Evolutionary conservation across 92 coral and sea anemone genomes (phyloP), one percentile per base, ranked within the genome.

Genomic region (Palythoa grandiflora): DNA sequence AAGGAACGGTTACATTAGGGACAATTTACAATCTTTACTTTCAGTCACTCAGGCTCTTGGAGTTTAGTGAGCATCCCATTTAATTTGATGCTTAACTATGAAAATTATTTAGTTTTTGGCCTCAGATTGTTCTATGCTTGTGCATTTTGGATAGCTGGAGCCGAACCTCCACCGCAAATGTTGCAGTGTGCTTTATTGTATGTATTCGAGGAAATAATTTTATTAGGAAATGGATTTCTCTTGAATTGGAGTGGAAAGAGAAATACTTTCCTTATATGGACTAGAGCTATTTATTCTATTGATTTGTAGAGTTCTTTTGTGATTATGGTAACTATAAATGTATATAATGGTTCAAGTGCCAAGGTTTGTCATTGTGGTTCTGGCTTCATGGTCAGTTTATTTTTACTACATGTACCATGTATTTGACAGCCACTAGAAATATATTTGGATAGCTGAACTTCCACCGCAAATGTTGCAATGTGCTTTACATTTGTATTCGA

Each of bases 21-120:
- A 63, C 59, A 59, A 59, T 12, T 1, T 17, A 5, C 79, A 66
- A 36, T 20, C 38, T 66, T 83, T 66, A 80, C 80, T 83, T 20
- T 83, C 87, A 6, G 87, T 83, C 1, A 21, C 87, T 17, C 40
- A 40, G 44, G 55, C 55, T 48, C 78, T 73, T 0, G 53, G 55
- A 40, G 78, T 73, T 73, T 73, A 17, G 78, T 40, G 47, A 40
- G 47, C 47, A 5, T 5, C 47, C 47, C 6, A 5, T 40, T 40
- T 1, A 40, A 40, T 40, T 40, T 57, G 15, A 12, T 57, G 0
- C 17, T 57, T 57, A 55, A n/a, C 1, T 73, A 1, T 40, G 55
- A 73, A 17, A 57, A 28, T 19, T n/a, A 14, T 73, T 12, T 39
- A 15, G 40, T 47, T 73, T 14, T 40, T 9, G 13, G n/a, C 9